Conservation (phyloP, 2,888 invertebrate genomes). For the Agrilus biguttatus region DNA sequence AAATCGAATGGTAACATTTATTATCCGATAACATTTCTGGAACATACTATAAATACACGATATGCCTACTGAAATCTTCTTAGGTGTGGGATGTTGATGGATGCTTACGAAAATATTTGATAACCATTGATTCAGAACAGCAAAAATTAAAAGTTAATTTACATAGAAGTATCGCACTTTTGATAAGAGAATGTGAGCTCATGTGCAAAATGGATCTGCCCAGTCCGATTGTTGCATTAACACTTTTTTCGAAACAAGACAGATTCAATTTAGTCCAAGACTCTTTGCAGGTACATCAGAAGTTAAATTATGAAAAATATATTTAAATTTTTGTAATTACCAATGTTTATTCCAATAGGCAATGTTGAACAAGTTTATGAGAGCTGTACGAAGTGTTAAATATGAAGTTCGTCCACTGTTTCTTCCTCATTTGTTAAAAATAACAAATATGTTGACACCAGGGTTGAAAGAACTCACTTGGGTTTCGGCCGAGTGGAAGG, state of each 20-base stretch:
- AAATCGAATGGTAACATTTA: neutral
- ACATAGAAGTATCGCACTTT: slow-evolving; percentile 56
- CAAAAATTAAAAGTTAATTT: slow-evolving; percentile 62
- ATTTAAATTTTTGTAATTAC: too few species aligned
- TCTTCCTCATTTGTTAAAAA: slow-evolving; percentile 70
- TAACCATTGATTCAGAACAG: slow-evolving; percentile 43
- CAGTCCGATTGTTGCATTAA: slow-evolving; percentile 68
- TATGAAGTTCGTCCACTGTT: slow-evolving; percentile 82
- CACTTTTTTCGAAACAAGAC: slow-evolving; percentile 60
- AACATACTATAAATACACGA: neutral
- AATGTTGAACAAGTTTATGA: slow-evolving; percentile 60
- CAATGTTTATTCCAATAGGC: slow-evolving; percentile 36
- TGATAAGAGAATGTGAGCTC: slow-evolving; percentile 74
- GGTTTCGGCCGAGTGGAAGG: slow-evolving; percentile 73
- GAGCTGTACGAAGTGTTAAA: slow-evolving; percentile 61
- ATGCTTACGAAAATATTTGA: slow-evolving; percentile 44
- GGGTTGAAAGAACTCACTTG: slow-evolving; percentile 70
- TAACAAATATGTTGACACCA: slow-evolving; percentile 70
- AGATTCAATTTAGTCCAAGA: slow-evolving; percentile 65
- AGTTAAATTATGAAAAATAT: neutral
- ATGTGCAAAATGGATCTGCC: slow-evolving; percentile 68
- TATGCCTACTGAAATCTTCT: slow-evolving; percentile 9
- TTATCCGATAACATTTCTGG: neutral
- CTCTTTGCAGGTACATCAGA: slow-evolving; percentile 48
- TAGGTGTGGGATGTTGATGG: slow-evolving; percentile 52